Evolutionary conservation across 1,140 invertebrate genomes (phyloP), one percentile per base, ranked within the genome.

Genomic region (Zaprionus nigranus): DNA sequence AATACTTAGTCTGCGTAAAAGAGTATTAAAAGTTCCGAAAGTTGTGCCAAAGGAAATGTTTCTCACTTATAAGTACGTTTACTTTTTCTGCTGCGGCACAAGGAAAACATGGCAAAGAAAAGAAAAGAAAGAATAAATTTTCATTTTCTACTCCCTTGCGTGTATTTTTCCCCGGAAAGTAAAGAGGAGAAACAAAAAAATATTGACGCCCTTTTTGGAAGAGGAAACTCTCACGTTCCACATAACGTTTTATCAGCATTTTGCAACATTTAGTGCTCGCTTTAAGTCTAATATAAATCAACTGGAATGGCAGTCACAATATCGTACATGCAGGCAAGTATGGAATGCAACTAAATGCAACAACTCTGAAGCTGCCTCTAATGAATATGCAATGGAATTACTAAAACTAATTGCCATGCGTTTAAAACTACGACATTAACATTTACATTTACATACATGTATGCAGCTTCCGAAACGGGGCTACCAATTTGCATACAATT

Each of bases 201-300:
- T 57, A 36, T 46, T 30, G 20, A 43, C 75, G 67, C 36, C 43
- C 43, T 30, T 26, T 60, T 3, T 30, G 58, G 49, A 38, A 51
- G 43, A 15, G 73, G 73, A 78, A 87, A 69, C 58, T 83, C 81
- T 83, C 80, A 83, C 74, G 83, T 81, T 78, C 75, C 74, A 78
- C 65, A 79, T 79, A 61, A 46, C 54, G 70, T 80, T 83, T 81
- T 83, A 82, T 88, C 84, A 75, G 78, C 60, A 49, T 69, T 82
- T 72, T 72, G 22, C 67, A 34, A 63, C 62, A 58, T 70, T 82
- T 71, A 49, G 54, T 60, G 36, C 34, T 38, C 51, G 62, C 15
- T 61, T 66, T 57, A 75, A 54, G 34, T 40, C 66, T 30, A 34
- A 34, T 56, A 63, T 62, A 22, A 61, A 62, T 69, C 51, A 68